phyloP scores from a whole-genome alignment of 2,113 vertebrate species.

The Colistium nudipinnis region DNA sequence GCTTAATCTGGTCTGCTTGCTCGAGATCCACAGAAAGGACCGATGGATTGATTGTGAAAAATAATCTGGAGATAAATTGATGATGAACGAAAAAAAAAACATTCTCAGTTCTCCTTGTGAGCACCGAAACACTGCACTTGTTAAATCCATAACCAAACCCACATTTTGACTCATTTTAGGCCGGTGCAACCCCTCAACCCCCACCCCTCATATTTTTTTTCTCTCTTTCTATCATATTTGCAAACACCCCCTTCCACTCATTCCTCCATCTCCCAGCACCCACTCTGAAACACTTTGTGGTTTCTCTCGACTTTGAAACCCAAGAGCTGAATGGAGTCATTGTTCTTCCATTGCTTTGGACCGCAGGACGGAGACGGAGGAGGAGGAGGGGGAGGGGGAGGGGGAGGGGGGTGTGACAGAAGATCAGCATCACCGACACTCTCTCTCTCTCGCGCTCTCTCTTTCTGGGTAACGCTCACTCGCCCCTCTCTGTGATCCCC shows the following conservation, averaged over 20 bases:
- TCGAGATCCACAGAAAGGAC: neutral
- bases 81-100: neutral
- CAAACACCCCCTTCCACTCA: neutral
- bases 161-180: constrained; percentile 16
- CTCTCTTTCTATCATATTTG: constrained; percentile 34
- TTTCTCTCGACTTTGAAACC: constrained; percentile 73
- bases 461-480: neutral
- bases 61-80: neutral
- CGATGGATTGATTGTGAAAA: too few species aligned
- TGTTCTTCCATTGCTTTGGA: constrained; percentile 66
- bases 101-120: neutral
- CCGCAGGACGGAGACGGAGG: constrained; percentile 26
- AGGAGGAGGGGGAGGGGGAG: neutral
- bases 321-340: constrained; percentile 77
- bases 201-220: neutral
- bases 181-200: neutral
- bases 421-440: constrained; percentile 49
- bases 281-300: constrained; percentile 56
- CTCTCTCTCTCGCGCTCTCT: constrained; percentile 17
- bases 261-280: constrained; percentile 41
- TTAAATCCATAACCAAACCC: constrained; percentile 28
- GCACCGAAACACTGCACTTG: constrained; percentile 3
- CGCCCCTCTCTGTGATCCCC: constrained; percentile 36
- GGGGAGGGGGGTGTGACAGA: constrained; percentile 23
- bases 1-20: neutral